Percentiles rank a stretch among this genome's conserved stretches.
Evolutionary conservation across 2,888 invertebrate genomes (phyloP).

Genomic region (Dascillus cervinus): DNA sequence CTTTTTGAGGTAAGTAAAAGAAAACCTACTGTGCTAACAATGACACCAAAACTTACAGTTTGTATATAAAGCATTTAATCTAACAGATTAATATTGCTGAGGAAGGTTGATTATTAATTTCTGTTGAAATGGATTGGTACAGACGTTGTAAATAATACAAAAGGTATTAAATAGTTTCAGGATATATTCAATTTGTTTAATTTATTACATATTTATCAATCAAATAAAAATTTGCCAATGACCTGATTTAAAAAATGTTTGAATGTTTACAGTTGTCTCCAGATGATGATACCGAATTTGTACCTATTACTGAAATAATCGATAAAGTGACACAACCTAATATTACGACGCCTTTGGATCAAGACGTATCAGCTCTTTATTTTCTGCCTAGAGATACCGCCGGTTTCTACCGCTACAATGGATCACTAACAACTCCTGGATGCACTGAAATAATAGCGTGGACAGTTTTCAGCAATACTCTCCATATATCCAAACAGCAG

Average conservation of each 20-base stretch:
- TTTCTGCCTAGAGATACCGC: constrained; percentile 50
- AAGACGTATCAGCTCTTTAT: constrained; percentile 26
- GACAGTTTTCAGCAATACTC: constrained; percentile 54
- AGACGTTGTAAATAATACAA: neutral
- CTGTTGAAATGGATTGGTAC: neutral
- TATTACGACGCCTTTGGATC: constrained; percentile 6
- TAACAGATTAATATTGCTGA: too few relatives aligned
- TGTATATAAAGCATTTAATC: too few relatives aligned
- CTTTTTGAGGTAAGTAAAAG: constrained; percentile 51
- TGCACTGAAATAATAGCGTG: constrained; percentile 70
- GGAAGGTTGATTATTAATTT: too few relatives aligned
- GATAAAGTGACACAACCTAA: constrained; percentile 23
- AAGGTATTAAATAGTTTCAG: too few relatives aligned
- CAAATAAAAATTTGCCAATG: too few relatives aligned
- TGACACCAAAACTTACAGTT: too few relatives aligned
- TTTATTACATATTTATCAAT: too few relatives aligned
- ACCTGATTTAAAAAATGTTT: constrained; percentile 4
- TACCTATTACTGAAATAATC: constrained; percentile 28
- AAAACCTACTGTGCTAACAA: too few relatives aligned
- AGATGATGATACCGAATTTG: constrained; percentile 34
- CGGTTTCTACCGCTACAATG: constrained; percentile 51
- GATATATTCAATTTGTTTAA: too few relatives aligned
- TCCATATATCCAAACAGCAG: constrained; percentile 47
- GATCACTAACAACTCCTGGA: constrained; percentile 67
- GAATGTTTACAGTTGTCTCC: constrained; percentile 32